phyloP scores from a whole-genome alignment of 2,797 vertebrate species.

The Leptatherina wallacei region DNA sequence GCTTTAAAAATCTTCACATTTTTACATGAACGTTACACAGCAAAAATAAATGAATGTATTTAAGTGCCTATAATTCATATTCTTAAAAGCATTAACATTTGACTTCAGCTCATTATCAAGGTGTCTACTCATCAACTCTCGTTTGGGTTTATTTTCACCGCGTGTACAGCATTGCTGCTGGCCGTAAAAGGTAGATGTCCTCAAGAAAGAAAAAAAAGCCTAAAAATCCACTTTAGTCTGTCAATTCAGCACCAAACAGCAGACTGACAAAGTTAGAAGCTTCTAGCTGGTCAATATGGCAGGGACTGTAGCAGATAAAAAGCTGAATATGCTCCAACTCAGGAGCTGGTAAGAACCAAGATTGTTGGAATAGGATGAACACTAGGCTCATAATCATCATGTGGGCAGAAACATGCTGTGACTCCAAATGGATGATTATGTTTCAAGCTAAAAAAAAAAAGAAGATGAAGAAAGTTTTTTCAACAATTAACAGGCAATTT shows the following conservation, averaged over 20 bases:
- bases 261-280: background rate
- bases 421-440: conserved; percentile 15
- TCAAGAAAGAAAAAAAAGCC: background rate
- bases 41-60: background rate
- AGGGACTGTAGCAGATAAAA: conserved; percentile 10
- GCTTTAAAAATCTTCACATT: background rate
- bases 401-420: background rate
- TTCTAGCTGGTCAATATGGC: background rate
- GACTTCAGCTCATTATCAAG: background rate
- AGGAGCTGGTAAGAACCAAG: conserved; percentile 5
- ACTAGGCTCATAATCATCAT: background rate
- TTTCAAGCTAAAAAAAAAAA: conserved; percentile 2
- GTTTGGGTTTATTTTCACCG: background rate
- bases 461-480: background rate
- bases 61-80: background rate
- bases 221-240: background rate
- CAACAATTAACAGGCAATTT: background rate
- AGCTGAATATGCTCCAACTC: background rate
- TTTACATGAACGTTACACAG: background rate
- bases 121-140: background rate
- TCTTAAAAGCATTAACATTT: conserved; percentile 3
- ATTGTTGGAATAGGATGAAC: background rate
- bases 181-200: background rate
- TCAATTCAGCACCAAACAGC: conserved; percentile 3
- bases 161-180: background rate